These are phyloP conservation scores for Podarcis muralis DNA, from an alignment of 2,113 vertebrate genomes.

Conservation along the genomic window DNA sequence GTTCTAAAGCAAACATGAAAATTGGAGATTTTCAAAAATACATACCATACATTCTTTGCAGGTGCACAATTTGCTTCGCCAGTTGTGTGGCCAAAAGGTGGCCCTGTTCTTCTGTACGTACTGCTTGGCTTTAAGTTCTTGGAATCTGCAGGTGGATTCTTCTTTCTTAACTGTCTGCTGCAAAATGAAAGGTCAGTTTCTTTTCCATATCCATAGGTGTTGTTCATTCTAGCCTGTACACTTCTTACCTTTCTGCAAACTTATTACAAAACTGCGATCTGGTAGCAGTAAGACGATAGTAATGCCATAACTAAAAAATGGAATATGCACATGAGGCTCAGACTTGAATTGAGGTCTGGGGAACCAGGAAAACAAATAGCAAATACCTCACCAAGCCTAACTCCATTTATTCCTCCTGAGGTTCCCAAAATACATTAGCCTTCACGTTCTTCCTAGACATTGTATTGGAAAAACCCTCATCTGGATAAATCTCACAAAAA, in stretches of 20 bases:
- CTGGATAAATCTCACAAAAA: not conserved
- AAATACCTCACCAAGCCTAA: not conserved
- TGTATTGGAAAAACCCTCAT: not conserved
- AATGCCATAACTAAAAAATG: not conserved
- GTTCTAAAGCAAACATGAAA: not conserved
- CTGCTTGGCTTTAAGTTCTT: constrained; percentile 74
- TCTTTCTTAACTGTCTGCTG: constrained; percentile 65
- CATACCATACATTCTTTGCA: constrained; percentile 89
- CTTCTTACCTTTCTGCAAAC: not conserved
- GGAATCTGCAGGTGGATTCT: constrained; percentile 77
- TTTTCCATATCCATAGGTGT: accelerated
- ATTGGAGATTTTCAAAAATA: not conserved
- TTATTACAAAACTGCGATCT: not conserved
- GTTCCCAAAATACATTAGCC: not conserved
- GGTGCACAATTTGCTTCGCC: constrained; percentile 90
- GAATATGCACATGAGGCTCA: not conserved
- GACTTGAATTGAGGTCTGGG: not conserved
- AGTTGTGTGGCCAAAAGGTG: constrained; percentile 90
- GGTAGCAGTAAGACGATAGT: not conserved
- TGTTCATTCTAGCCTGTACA: not conserved
- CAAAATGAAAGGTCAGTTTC: constrained; percentile 49
- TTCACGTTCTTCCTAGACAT: not conserved
- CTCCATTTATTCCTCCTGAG: not conserved
- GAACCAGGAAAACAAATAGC: not conserved
- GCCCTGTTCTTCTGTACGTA: constrained; percentile 76